Percentiles rank a stretch among this genome's conserved stretches.
Conservation (phyloP, 2,797 vertebrate genomes). For the Ceyx erithaca region DNA sequence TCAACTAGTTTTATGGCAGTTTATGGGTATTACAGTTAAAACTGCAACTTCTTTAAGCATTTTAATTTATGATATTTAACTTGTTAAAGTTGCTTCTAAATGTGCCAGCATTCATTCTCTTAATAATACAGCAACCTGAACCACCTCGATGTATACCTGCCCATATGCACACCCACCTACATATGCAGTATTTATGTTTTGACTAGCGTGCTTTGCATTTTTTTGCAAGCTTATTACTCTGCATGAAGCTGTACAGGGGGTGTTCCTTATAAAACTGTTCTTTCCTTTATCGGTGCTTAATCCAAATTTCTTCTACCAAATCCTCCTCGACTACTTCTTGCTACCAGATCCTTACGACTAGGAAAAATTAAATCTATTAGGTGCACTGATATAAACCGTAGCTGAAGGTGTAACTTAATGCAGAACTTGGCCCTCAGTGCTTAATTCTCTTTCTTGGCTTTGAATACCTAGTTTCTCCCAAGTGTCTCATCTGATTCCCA, state of each 20-base stretch:
- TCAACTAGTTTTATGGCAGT: background rate
- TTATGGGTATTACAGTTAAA: background rate
- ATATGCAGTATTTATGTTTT: background rate
- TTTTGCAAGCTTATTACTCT: background rate
- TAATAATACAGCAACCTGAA: background rate
- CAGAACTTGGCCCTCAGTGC: background rate
- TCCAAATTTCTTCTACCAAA: background rate
- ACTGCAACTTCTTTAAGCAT: background rate
- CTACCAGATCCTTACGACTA: background rate
- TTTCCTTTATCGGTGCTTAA: background rate
- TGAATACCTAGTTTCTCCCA: background rate
- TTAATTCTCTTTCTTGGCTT: constrained; percentile 2
- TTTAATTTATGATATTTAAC: background rate
- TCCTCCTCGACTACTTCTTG: background rate
- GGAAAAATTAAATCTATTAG: background rate
- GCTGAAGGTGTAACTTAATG: background rate
- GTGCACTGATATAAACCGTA: background rate
- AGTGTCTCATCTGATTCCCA: constrained; percentile 3
- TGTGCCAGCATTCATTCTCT: background rate
- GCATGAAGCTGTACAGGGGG: background rate
- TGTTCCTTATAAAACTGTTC: background rate
- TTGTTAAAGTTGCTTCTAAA: background rate
- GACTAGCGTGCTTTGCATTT: background rate
- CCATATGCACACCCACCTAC: background rate
- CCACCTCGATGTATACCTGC: background rate